These are phyloP conservation scores for Dorcus hopei DNA, from an alignment of 2,888 invertebrate genomes.

Conservation along the genomic window DNA sequence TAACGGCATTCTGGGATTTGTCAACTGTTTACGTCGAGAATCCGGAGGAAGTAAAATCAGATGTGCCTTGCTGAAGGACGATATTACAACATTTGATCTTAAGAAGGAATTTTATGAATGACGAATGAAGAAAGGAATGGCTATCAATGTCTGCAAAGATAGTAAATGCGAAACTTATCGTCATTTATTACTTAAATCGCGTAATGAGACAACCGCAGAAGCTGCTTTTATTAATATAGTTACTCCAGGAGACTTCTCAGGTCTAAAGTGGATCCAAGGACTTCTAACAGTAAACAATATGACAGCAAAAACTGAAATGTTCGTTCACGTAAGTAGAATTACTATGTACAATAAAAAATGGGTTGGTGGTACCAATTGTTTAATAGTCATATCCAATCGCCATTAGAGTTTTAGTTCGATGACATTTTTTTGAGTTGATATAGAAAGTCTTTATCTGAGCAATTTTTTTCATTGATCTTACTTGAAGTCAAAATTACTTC, in stretches of 20 bases:
- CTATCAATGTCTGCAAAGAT: slow-evolving; percentile 70
- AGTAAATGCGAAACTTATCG: slow-evolving; percentile 51
- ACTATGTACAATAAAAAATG: too few relatives aligned
- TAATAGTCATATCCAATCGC: too few relatives aligned
- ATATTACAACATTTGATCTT: slow-evolving; percentile 64
- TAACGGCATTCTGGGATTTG: slow-evolving; percentile 78
- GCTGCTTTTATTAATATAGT: slow-evolving; percentile 75
- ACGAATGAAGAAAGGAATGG: slow-evolving; percentile 68
- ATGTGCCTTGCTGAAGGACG: slow-evolving; percentile 57
- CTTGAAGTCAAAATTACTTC: slow-evolving; percentile 35
- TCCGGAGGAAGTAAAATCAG: slow-evolving; percentile 47
- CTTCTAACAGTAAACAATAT: neutral
- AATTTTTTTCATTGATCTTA: too few relatives aligned
- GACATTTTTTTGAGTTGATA: too few relatives aligned
- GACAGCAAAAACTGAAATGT: neutral
- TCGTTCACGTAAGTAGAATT: slow-evolving; percentile 1
- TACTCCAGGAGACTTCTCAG: slow-evolving; percentile 79
- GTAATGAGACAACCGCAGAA: slow-evolving; percentile 46
- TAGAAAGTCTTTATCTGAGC: too few relatives aligned
- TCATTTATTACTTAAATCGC: slow-evolving; percentile 14
- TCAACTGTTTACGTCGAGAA: slow-evolving; percentile 81
- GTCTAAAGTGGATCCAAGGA: slow-evolving; percentile 76
- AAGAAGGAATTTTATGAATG: slow-evolving; percentile 61
- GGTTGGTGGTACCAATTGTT: too few relatives aligned
- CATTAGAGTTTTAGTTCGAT: too few relatives aligned